Conservation (phyloP, 2,888 invertebrate genomes). For the Drosophila leonis region DNA sequence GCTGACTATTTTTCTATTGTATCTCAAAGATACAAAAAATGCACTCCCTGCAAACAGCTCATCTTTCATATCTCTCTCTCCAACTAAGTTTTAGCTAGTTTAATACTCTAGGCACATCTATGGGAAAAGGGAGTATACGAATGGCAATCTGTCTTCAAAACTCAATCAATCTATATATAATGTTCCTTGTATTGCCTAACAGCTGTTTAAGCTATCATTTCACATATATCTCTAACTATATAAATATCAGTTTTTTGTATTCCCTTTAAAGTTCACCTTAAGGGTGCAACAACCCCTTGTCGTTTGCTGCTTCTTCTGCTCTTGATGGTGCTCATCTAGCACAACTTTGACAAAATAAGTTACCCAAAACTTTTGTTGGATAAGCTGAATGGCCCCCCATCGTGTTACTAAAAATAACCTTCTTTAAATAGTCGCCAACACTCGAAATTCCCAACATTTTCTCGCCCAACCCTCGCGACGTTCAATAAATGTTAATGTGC, state of each 20-base stretch:
- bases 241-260: neutral
- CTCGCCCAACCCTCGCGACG: conserved; percentile 30
- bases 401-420: neutral
- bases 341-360: conserved; percentile 9
- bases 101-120: neutral
- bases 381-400: neutral
- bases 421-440: conserved; percentile 4
- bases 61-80: neutral
- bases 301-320: neutral
- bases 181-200: neutral
- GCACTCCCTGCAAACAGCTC: too few species aligned
- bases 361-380: conserved; percentile 1
- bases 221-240: neutral
- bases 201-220: neutral
- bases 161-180: neutral
- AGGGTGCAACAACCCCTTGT: conserved; percentile 22
- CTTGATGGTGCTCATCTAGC: neutral
- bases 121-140: neutral
- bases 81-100: neutral
- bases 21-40: neutral
- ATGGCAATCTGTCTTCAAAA: neutral
- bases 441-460: conserved; percentile 1
- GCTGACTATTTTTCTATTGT: too few species aligned
- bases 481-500: conserved; percentile 63
- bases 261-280: conserved; percentile 7